Conservation (phyloP, 1,140 invertebrate genomes). For the Andricus grossulariae region DNA sequence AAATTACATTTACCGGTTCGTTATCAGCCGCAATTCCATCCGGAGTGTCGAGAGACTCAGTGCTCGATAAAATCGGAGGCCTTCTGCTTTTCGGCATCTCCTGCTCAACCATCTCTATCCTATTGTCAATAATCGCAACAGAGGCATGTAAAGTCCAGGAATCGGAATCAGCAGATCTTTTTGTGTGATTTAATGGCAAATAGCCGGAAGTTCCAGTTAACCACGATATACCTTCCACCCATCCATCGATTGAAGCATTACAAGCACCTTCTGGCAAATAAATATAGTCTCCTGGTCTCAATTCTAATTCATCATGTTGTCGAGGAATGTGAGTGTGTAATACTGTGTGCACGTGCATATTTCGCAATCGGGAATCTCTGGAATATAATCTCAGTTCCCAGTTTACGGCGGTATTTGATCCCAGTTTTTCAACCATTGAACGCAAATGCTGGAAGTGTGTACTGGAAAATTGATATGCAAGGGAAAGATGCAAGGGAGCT, state of each 20-base stretch:
- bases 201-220: constrained; percentile 87
- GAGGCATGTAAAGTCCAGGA: constrained; percentile 91
- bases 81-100: constrained; percentile 61
- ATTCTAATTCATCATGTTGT: constrained; percentile 89
- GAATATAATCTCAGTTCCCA: constrained; percentile 94
- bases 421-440: constrained; percentile 83
- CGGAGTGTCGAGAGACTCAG: constrained; percentile 72
- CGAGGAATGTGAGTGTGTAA: constrained; percentile 86
- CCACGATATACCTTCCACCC: constrained; percentile 92
- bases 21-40: constrained; percentile 68
- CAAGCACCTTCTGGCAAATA: constrained; percentile 86
- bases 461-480: constrained; percentile 90
- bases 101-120: constrained; percentile 58
- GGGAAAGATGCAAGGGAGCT: constrained; percentile 86
- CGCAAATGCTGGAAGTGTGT: constrained; percentile 84
- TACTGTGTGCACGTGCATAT: constrained; percentile 86
- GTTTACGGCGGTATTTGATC: constrained; percentile 79
- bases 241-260: constrained; percentile 86
- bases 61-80: constrained; percentile 71
- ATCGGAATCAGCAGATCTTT: constrained; percentile 89
- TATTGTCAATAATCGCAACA: constrained; percentile 76
- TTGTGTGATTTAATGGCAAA: constrained; percentile 88
- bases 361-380: constrained; percentile 84
- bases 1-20: constrained; percentile 61
- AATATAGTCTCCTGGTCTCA: constrained; percentile 90